Base-by-base conservation (phyloP, 2,113 vertebrate species). In the Ciconia boyciana region DNA sequence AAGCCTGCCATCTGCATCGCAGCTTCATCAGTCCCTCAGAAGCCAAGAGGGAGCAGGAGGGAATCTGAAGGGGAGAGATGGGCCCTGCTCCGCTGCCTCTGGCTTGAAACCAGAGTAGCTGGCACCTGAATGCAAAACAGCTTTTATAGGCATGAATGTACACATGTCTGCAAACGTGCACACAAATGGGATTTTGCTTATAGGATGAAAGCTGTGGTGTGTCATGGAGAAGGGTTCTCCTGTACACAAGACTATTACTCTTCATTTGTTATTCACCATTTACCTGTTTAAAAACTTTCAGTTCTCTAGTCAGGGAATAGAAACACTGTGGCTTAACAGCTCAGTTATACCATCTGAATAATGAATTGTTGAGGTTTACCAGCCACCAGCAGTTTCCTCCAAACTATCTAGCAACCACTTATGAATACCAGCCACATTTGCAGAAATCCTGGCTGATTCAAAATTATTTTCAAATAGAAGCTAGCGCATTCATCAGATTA, bases 361-460 rank as follows among this genome's bases (percentile, higher is more conserved):
- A 89, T 49, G n/a, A 90, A 71, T 75, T 54, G 25, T 18, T 90
- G 61, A 60, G 21, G 24, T 80, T 95, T 89, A 93, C 41, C 62
- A 86, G 34, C 51, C 80, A 77, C 55, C 65, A 66, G 39, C 52
- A 80, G 19, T 58, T 87, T 91, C 29, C 41, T 85, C 46, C n/a
- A 85, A 69, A 83, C 46, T 77, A 28, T 92, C 52, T 72, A 85
- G 41, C 58, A 91, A 83, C 19, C 28, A 55, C 41, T 85, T 91
- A 81, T 3, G 51, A 94, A 81, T 54, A 90, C 24, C 65, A 93
- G 70, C 46, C n/a, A 58, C 74, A 83, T 69, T 91, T 85, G 57
- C 52, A 91, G 83, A 94, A 95, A 89, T 70, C 83, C 62, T 82
- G 52, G 51, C 75, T 87, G 87, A 90, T 87, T 83, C 89, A 88